phyloP scores from a whole-genome alignment of 2,797 vertebrate genomes.

The Bucorvus abyssinicus region DNA sequence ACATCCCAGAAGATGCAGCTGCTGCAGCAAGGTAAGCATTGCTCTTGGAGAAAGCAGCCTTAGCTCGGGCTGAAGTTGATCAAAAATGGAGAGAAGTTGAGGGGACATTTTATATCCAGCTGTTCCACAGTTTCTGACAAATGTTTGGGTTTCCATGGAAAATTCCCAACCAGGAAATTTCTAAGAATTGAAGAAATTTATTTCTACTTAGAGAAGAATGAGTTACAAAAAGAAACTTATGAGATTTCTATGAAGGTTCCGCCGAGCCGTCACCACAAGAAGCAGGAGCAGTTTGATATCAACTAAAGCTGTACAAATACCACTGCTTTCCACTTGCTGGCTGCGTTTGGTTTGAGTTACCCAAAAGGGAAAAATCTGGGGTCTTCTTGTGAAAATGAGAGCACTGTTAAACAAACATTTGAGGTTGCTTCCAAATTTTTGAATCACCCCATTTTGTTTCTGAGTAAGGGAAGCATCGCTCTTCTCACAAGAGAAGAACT shows the following conservation, averaged over 20 bases:
- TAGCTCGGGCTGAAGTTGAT: not conserved
- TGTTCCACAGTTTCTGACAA: not conserved
- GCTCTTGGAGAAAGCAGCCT: not conserved
- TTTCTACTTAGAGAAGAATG: not conserved
- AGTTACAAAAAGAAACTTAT: not conserved
- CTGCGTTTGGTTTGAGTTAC: not conserved
- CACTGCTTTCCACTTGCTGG: not conserved
- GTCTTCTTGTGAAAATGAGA: conserved; percentile 1
- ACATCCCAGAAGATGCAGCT: not conserved
- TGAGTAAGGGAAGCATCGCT: not conserved
- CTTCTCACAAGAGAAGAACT: not conserved
- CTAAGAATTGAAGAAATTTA: not conserved
- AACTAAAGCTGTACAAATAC: conserved; percentile 10
- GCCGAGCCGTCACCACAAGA: not conserved
- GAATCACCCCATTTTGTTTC: not conserved
- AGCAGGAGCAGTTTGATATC: not conserved
- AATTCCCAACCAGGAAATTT: not conserved
- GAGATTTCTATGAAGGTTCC: not conserved
- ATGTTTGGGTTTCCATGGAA: not conserved
- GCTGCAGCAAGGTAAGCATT: not conserved
- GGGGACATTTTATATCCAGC: not conserved
- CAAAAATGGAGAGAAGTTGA: not conserved
- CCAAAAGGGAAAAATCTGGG: not conserved
- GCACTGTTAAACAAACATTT: not conserved
- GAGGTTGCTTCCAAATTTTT: not conserved